Evolutionary conservation across 2,113 vertebrate species (phyloP).

Genomic region (Heterocephalus glaber): DNA sequence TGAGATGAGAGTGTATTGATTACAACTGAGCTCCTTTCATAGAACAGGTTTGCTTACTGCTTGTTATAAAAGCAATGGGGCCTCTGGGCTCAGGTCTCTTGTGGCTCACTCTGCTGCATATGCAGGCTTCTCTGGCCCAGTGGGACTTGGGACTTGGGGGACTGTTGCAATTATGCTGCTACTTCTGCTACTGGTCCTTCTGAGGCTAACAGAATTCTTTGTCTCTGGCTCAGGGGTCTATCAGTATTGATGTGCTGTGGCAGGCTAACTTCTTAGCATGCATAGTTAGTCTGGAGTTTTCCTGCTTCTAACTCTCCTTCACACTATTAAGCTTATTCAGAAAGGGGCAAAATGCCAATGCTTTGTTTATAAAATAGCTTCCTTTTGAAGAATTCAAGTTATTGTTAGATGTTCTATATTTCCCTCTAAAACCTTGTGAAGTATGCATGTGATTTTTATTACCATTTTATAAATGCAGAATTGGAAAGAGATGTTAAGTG

Average conservation of each 20-base stretch:
- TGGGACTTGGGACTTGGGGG: not conserved
- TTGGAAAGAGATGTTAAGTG: not conserved
- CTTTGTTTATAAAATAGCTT: constrained; percentile 17
- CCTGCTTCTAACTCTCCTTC: constrained; percentile 13
- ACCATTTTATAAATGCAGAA: not conserved
- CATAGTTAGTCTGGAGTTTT: not conserved
- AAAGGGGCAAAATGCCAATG: not conserved
- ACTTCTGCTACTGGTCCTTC: not conserved
- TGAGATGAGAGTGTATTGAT: not conserved
- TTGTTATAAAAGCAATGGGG: not conserved
- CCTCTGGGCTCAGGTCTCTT: not conserved
- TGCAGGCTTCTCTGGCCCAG: not conserved
- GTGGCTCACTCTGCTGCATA: not conserved
- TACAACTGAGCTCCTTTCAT: not conserved
- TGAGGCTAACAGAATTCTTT: not conserved
- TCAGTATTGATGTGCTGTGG: not conserved
- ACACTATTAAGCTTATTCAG: not conserved
- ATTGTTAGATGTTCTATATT: not conserved
- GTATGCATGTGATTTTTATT: not conserved
- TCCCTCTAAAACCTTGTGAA: not conserved
- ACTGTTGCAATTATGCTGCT: not conserved
- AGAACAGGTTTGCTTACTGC: not conserved
- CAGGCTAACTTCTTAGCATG: not conserved
- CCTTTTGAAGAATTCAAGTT: not conserved
- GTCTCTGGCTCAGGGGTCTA: not conserved